Evolutionary conservation across 2,797 vertebrate species (phyloP).

Genomic region (Pygocentrus nattereri): DNA sequence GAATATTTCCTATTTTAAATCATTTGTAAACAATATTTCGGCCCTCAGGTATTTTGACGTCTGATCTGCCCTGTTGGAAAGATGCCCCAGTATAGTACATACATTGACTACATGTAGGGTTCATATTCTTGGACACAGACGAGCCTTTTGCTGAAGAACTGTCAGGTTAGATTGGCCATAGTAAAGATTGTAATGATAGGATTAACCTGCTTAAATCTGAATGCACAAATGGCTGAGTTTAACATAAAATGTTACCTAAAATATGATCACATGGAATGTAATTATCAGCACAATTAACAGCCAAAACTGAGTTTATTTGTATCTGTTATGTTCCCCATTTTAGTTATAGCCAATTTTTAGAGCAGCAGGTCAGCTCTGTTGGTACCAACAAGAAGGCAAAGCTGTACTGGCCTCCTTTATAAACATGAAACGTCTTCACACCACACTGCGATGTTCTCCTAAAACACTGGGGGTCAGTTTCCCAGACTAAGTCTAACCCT

Average conservation of each 20-base stretch:
- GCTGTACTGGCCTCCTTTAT: neutral
- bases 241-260: neutral
- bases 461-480: neutral
- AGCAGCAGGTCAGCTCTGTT: too few species aligned
- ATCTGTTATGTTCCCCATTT: neutral
- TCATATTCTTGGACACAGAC: neutral
- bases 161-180: neutral
- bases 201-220: neutral
- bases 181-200: neutral
- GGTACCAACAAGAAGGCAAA: neutral
- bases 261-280: neutral
- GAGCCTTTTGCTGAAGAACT: neutral
- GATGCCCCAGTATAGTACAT: neutral
- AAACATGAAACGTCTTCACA: neutral
- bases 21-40: too few species aligned
- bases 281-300: neutral
- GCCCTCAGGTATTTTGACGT: too few species aligned
- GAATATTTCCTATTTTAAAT: too few species aligned
- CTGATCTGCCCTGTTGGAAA: too few species aligned
- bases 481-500: too few species aligned
- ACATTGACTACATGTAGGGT: too few species aligned
- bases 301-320: neutral
- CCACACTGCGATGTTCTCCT: too few species aligned
- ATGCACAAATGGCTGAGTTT: neutral
- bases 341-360: too few species aligned